Percentiles rank a stretch among this genome's conserved stretches.
phyloP scores from a whole-genome alignment of 2,113 vertebrate genomes.

The Odontesthes bonariensis region DNA sequence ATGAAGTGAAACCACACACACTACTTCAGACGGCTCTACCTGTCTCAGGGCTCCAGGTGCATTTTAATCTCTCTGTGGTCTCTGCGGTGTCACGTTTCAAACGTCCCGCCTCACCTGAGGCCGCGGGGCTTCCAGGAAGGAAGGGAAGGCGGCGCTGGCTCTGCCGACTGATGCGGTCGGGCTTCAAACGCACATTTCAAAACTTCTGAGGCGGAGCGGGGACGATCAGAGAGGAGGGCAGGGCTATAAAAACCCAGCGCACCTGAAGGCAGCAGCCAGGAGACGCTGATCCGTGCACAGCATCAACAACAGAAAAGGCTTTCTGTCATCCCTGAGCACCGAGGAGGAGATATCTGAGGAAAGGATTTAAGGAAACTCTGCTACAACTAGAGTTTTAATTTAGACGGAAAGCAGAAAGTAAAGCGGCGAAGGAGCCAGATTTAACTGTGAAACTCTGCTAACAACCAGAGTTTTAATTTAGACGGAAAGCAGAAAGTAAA shows the following conservation, averaged over 20 bases:
- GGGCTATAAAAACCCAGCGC: slow-evolving; percentile 42
- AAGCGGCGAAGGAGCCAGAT: too few species aligned
- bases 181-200: slow-evolving; percentile 59
- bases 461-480: too few species aligned
- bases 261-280: slow-evolving; percentile 51
- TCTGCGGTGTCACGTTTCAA: slow-evolving; percentile 70
- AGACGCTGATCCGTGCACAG: background rate
- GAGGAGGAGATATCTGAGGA: too few species aligned
- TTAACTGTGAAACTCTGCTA: too few species aligned
- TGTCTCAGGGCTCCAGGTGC: slow-evolving; percentile 65
- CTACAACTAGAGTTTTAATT: too few species aligned
- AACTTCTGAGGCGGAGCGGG: slow-evolving; percentile 53
- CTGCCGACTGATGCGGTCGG: slow-evolving; percentile 67
- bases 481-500: too few species aligned
- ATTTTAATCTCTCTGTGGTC: slow-evolving; percentile 66
- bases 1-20: slow-evolving; percentile 55
- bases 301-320: too few species aligned
- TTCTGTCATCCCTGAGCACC: too few species aligned
- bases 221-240: slow-evolving; percentile 49
- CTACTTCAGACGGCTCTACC: slow-evolving; percentile 26
- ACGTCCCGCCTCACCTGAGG: slow-evolving; percentile 57
- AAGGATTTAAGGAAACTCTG: too few species aligned
- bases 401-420: too few species aligned
- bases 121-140: slow-evolving; percentile 68
- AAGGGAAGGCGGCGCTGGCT: slow-evolving; percentile 56